Evolutionary conservation across 2,797 vertebrate genomes (phyloP).

Genomic region (Hoplostethus mediterraneus): DNA sequence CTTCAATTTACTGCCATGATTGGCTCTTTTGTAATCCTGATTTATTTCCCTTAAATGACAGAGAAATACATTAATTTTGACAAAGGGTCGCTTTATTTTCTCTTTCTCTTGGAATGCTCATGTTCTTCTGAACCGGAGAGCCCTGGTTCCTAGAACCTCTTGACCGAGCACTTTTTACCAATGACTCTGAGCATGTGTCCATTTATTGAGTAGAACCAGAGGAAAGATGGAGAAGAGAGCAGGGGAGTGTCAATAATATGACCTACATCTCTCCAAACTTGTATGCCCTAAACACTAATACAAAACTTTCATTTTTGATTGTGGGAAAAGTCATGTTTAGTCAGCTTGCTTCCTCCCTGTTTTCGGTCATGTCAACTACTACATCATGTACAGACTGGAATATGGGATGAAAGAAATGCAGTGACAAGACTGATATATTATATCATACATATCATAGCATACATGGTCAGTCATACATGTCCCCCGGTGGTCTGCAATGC

Average conservation of each 20-base stretch:
- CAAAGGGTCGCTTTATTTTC: constrained; percentile 44
- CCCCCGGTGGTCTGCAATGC: too few species aligned
- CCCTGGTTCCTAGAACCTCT: neutral
- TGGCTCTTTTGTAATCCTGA: constrained; percentile 60
- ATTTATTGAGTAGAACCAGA: constrained; percentile 2
- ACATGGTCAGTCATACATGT: too few species aligned
- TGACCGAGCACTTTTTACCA: constrained; percentile 8
- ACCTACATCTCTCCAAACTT: too few species aligned
- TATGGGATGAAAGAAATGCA: neutral
- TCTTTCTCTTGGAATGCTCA: constrained; percentile 33
- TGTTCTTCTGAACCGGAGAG: constrained; percentile 26
- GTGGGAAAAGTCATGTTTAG: too few species aligned
- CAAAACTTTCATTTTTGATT: too few species aligned
- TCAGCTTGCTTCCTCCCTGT: neutral
- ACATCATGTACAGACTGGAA: neutral
- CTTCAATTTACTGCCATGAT: constrained; percentile 62
- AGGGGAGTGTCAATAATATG: neutral
- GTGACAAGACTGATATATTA: neutral
- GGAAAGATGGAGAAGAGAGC: neutral
- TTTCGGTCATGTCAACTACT: neutral
- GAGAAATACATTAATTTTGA: constrained; percentile 54
- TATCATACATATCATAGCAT: too few species aligned
- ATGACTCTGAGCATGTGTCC: constrained; percentile 4
- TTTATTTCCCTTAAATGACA: constrained; percentile 41
- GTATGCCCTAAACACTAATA: too few species aligned